Conservation (phyloP, 1,140 invertebrate species). For the Cotesia chilonis region DNA sequence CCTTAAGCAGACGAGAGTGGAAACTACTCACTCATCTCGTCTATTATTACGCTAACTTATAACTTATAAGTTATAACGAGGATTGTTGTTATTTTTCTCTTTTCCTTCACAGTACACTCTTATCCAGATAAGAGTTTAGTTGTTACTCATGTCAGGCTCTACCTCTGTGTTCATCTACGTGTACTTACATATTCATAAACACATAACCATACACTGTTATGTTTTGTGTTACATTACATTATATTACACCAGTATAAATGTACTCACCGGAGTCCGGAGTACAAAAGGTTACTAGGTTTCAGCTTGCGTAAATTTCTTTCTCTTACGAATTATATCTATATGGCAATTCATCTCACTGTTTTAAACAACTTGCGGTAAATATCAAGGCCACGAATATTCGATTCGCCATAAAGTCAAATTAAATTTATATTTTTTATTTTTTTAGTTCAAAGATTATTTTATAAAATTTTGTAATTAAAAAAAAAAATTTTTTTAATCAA, state of each 20-base stretch:
- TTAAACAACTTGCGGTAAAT: not conserved
- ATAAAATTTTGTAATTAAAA: no score
- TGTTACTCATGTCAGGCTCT: no score
- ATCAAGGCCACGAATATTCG: not conserved
- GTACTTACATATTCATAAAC: no score
- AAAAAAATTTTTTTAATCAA: no score
- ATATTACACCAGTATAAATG: constrained; percentile 38
- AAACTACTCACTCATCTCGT: constrained; percentile 17
- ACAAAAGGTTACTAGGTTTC: constrained; percentile 62
- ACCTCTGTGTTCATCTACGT: no score
- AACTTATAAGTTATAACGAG: constrained; percentile 20
- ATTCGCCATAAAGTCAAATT: not conserved
- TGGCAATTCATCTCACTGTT: not conserved
- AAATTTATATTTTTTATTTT: not conserved
- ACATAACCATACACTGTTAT: not conserved
- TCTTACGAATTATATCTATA: constrained; percentile 26
- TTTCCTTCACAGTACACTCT: no score
- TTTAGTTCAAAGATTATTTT: no score
- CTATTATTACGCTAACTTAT: constrained; percentile 49
- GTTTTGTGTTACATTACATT: not conserved
- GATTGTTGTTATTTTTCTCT: constrained; percentile 45
- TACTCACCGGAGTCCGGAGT: constrained; percentile 33
- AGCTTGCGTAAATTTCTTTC: constrained; percentile 50
- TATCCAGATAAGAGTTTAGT: no score
- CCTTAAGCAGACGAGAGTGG: constrained; percentile 49